phyloP scores from a whole-genome alignment of 2,888 invertebrate genomes.

The Metalampra italica region DNA sequence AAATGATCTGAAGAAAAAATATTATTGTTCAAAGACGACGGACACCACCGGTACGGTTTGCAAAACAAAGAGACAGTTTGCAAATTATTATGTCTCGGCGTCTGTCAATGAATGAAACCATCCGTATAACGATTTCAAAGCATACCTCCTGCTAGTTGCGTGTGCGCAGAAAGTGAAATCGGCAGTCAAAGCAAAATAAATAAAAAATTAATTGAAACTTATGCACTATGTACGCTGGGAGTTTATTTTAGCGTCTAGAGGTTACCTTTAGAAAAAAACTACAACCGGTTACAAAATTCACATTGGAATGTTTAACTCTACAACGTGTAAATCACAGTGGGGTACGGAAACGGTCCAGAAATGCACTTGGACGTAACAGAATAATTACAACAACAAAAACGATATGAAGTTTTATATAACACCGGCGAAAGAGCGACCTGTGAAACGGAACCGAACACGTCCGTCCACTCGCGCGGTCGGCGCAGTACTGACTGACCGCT shows the following conservation, averaged over 20 bases:
- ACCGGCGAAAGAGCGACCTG: constrained; percentile 32
- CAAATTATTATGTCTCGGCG: not conserved
- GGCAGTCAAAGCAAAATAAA: constrained; percentile 17
- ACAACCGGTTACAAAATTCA: constrained; percentile 28
- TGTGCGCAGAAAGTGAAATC: constrained; percentile 64
- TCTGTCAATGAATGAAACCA: constrained; percentile 9
- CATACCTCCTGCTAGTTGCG: constrained; percentile 21
- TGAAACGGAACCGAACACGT: constrained; percentile 29
- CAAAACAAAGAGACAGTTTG: constrained; percentile 1
- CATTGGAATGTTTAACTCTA: constrained; percentile 20
- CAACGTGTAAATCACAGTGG: not conserved
- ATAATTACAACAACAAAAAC: constrained; percentile 32
- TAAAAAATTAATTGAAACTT: not conserved
- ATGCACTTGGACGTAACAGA: constrained; percentile 17
- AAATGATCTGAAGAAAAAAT: too few species aligned
- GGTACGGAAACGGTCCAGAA: not conserved
- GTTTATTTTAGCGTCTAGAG: constrained; percentile 5
- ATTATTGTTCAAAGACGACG: not conserved
- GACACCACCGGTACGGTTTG: not conserved
- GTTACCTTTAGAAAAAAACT: constrained; percentile 18
- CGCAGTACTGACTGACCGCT: constrained; percentile 43
- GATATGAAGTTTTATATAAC: constrained; percentile 41
- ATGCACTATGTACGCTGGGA: not conserved
- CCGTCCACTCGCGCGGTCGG: constrained; percentile 38
- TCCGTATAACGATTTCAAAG: constrained; percentile 13